These are phyloP conservation scores for Onthophagus taurus DNA, from an alignment of 1,140 invertebrate genomes.

Conservation along the genomic window DNA sequence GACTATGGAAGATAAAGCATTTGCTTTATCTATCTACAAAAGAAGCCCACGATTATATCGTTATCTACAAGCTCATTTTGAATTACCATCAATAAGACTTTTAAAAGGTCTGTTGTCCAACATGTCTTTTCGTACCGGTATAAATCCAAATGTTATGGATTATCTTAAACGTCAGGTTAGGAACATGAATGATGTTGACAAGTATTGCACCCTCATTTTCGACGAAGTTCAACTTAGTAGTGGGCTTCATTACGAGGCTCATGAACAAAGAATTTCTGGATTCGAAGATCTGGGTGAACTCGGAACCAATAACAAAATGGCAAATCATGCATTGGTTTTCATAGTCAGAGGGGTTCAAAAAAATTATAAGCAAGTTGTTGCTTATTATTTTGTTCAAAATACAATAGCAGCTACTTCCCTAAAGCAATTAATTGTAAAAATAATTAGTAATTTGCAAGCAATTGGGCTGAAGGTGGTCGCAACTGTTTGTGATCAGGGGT, in stretches of 20 bases:
- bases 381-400: slow-evolving; percentile 10
- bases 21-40: slow-evolving; percentile 17
- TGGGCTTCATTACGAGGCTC: slow-evolving; percentile 12
- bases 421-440: slow-evolving; percentile 5
- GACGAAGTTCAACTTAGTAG: slow-evolving; percentile 13
- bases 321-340: slow-evolving; percentile 16
- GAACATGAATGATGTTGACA: slow-evolving; percentile 12
- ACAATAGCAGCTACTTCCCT: slow-evolving; percentile 1
- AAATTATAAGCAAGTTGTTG: slow-evolving; percentile 13
- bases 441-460: slow-evolving; percentile 12
- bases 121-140: slow-evolving; percentile 14
- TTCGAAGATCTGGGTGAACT: slow-evolving; percentile 2
- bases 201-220: slow-evolving; percentile 10
- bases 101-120: slow-evolving; percentile 13
- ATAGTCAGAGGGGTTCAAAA: slow-evolving; percentile 11
- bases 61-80: slow-evolving; percentile 13
- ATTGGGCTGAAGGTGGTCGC: slow-evolving; percentile 16
- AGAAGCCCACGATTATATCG: slow-evolving; percentile 15
- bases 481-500: slow-evolving; percentile 20
- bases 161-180: slow-evolving; percentile 11
- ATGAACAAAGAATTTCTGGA: slow-evolving; percentile 1
- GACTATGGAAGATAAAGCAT: slow-evolving; percentile 15
- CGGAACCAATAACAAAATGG: slow-evolving; percentile 5
- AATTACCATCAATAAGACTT: slow-evolving; percentile 15
- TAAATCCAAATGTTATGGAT: slow-evolving; percentile 12